Evolutionary conservation across 2,888 invertebrate species (phyloP).

Genomic region (Eupeodes luniger): DNA sequence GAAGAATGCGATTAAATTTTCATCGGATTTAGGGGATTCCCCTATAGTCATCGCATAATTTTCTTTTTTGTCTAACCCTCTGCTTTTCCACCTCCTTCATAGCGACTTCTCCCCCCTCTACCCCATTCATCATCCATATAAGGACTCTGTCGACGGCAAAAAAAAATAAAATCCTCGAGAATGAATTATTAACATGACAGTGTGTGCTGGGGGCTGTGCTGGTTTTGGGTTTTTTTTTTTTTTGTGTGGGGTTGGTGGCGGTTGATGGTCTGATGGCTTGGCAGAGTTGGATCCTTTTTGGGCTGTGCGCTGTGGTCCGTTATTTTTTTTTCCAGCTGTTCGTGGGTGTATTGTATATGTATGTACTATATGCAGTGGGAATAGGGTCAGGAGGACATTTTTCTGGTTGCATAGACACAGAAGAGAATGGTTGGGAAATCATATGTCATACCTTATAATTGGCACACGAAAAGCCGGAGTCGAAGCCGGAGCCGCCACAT

Average conservation of each 20-base stretch:
- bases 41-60: slow-evolving; percentile 37
- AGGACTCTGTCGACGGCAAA: slow-evolving; percentile 13
- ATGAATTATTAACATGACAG: slow-evolving; percentile 73
- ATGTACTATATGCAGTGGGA: slow-evolving; percentile 27
- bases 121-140: slow-evolving; percentile 16
- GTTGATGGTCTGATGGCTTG: slow-evolving; percentile 26
- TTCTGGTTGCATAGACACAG: slow-evolving; percentile 53
- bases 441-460: slow-evolving; percentile 73
- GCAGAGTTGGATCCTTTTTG: slow-evolving; percentile 53
- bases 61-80: slow-evolving; percentile 29
- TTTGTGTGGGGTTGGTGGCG: slow-evolving; percentile 20
- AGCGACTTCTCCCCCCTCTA: background rate
- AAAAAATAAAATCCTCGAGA: slow-evolving; percentile 28
- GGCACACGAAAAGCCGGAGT: slow-evolving; percentile 59
- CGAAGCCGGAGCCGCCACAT: slow-evolving; percentile 58
- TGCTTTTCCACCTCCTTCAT: background rate
- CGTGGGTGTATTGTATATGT: slow-evolving; percentile 1
- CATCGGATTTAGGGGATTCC: slow-evolving; percentile 67
- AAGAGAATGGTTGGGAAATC: slow-evolving; percentile 44
- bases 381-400: slow-evolving; percentile 70
- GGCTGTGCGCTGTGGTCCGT: slow-evolving; percentile 15
- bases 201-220: slow-evolving; percentile 34
- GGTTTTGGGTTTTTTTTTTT: background rate
- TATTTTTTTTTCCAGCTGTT: slow-evolving; percentile 6
- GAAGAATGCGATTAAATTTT: slow-evolving; percentile 68